Conservation (phyloP, 2,113 vertebrate genomes). For the Vireo altiloquus region DNA sequence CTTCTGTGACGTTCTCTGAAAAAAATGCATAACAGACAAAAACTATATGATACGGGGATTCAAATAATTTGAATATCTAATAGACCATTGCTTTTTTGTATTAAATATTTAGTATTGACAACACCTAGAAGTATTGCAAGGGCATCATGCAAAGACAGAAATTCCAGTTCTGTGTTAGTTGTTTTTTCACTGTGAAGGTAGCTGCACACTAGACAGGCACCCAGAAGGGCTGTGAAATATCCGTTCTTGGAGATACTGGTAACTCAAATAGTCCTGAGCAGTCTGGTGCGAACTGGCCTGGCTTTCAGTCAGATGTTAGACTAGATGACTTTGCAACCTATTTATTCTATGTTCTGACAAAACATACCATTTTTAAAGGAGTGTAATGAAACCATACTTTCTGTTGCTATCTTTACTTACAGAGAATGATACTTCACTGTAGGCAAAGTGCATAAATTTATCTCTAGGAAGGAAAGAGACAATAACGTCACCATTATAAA, state of each 20-base stretch:
- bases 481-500: not conserved
- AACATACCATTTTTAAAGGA: not conserved
- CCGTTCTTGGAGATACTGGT: not conserved
- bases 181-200: not conserved
- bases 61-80: not conserved
- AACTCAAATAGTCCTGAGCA: not conserved
- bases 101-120: not conserved
- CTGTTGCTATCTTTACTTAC: not conserved
- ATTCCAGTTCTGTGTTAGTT: not conserved
- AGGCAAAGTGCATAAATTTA: not conserved
- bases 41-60: not conserved
- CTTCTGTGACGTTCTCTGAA: not conserved
- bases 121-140: not conserved
- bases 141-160: not conserved
- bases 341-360: not conserved
- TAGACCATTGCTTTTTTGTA: not conserved
- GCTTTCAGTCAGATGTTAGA: not conserved
- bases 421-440: not conserved
- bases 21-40: not conserved
- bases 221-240: not conserved
- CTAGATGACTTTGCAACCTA: not conserved
- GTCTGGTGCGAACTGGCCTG: not conserved
- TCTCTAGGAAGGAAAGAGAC: not conserved
- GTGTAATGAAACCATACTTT: not conserved
- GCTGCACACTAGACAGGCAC: not conserved